These are phyloP conservation scores for Drosophila ustulata DNA, from an alignment of 2,888 invertebrate genomes.

Conservation along the genomic window DNA sequence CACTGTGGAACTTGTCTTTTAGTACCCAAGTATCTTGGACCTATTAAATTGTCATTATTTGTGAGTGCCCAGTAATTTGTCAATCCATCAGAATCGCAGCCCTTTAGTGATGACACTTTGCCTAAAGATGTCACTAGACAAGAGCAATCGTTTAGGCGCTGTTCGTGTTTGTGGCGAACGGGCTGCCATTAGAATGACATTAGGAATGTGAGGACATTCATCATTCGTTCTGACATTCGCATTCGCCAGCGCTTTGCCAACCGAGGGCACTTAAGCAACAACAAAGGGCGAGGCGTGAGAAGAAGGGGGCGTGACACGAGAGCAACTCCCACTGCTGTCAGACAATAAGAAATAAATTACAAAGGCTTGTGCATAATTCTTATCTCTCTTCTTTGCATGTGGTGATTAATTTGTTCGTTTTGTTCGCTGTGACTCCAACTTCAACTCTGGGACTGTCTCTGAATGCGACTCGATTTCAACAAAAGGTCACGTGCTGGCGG, in stretches of 20 bases:
- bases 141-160: constrained; percentile 15
- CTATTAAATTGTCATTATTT: constrained; percentile 4
- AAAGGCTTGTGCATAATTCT: constrained; percentile 65
- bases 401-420: constrained; percentile 62
- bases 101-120: not conserved
- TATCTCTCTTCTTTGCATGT: constrained; percentile 59
- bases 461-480: constrained; percentile 54
- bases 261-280: constrained; percentile 58
- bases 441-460: constrained; percentile 4
- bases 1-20: not conserved
- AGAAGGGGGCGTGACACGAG: constrained; percentile 16
- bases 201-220: constrained; percentile 21
- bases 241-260: constrained; percentile 8
- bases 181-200: constrained; percentile 5
- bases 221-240: constrained; percentile 21
- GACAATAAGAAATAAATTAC: constrained; percentile 73
- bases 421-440: constrained; percentile 20
- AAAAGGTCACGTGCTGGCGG: constrained; percentile 85
- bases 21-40: not conserved
- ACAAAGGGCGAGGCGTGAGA: constrained; percentile 42
- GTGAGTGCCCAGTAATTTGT: not conserved
- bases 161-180: constrained; percentile 1
- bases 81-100: constrained; percentile 6
- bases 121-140: constrained; percentile 1
- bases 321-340: constrained; percentile 32